Conservation (phyloP, 2,888 invertebrate species). For the Proisotoma minuta region DNA sequence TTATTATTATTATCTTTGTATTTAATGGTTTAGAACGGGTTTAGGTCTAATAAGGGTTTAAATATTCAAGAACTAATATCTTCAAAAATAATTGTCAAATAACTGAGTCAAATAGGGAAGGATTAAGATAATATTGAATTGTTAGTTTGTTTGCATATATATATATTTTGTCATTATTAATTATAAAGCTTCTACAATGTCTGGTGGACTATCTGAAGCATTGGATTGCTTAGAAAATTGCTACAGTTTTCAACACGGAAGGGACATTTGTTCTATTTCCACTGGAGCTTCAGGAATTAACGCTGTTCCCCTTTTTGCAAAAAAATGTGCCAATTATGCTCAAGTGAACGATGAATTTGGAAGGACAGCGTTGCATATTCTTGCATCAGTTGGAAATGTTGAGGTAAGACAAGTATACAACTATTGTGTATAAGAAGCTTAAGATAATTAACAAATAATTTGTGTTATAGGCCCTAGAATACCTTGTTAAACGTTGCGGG, state of each 20-base stretch:
- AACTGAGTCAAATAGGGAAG: too few species aligned
- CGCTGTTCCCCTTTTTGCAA: slow-evolving; percentile 59
- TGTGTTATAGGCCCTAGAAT: slow-evolving; percentile 59
- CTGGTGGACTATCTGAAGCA: slow-evolving; percentile 9
- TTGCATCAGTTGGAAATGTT: slow-evolving; percentile 57
- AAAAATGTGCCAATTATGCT: slow-evolving; percentile 60
- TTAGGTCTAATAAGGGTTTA: too few species aligned
- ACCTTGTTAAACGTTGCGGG: slow-evolving; percentile 61
- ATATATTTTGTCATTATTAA: neutral
- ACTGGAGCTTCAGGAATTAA: slow-evolving; percentile 15
- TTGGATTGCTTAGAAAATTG: slow-evolving; percentile 38
- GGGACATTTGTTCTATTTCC: slow-evolving; percentile 53
- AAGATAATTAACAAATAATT: neutral
- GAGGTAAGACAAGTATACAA: slow-evolving; percentile 18
- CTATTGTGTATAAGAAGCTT: neutral
- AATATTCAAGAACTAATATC: too few species aligned
- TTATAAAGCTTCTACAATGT: slow-evolving; percentile 18
- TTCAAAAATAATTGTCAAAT: too few species aligned
- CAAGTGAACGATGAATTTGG: slow-evolving; percentile 61
- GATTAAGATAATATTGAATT: neutral
- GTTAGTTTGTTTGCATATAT: neutral
- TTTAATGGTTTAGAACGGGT: too few species aligned
- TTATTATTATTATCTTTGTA: too few species aligned
- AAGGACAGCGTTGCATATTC: slow-evolving; percentile 71
- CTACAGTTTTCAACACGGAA: slow-evolving; percentile 33